Conservation (phyloP, 2,888 invertebrate species). For the Bombylius major region DNA sequence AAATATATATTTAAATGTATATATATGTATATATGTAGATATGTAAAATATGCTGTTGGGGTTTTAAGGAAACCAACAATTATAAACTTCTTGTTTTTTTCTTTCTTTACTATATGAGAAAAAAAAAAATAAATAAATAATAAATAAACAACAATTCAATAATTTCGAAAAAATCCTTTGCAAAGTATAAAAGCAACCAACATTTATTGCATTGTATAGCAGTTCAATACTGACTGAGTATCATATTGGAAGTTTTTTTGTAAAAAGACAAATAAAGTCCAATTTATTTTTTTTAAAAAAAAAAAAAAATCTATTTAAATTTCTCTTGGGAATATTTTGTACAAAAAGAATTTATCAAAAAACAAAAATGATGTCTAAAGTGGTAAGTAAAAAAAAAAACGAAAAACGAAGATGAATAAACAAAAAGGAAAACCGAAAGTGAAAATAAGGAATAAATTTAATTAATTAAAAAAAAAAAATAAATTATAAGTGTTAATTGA, state of each 20-base stretch:
- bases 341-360: slow-evolving; percentile 3
- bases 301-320: neutral
- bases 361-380: slow-evolving; percentile 33
- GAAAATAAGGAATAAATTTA: too few species aligned
- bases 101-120: neutral
- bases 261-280: slow-evolving; percentile 23
- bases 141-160: neutral
- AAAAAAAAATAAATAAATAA: neutral
- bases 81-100: too few species aligned
- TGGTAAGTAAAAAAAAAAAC: slow-evolving; percentile 26
- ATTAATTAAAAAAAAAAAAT: too few species aligned
- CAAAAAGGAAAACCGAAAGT: too few species aligned
- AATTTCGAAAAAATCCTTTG: neutral
- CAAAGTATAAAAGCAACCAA: slow-evolving; percentile 29
- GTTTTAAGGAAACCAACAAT: neutral
- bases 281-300: slow-evolving; percentile 13
- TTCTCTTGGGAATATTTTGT: too few species aligned
- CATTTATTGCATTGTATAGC: slow-evolving; percentile 23
- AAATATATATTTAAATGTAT: neutral
- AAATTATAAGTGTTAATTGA: too few species aligned
- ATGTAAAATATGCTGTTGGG: neutral
- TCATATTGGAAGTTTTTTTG: slow-evolving; percentile 36
- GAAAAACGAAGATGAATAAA: too few species aligned
- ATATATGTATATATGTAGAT: neutral
- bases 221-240: slow-evolving; percentile 32